A percentile compares a stretch with the other conserved stretches of the same genome.
Conservation (phyloP, 2,888 invertebrate species). For the Andrena bicolor region DNA sequence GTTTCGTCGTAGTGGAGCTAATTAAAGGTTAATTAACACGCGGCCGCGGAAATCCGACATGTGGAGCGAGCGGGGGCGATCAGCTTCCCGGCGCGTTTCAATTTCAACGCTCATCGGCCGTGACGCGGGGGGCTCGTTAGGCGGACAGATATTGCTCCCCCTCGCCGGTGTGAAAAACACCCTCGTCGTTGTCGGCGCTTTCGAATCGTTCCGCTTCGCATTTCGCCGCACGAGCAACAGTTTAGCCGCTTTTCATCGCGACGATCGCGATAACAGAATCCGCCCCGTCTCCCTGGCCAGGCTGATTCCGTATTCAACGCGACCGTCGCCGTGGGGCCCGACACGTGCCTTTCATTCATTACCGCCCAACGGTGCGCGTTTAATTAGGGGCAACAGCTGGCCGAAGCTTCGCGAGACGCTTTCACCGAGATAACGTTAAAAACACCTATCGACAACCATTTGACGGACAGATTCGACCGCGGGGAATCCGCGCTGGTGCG, state of each 20-base stretch:
- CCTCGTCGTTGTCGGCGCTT: neutral
- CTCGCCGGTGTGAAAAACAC: neutral
- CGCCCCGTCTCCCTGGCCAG: neutral
- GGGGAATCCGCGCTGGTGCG: neutral
- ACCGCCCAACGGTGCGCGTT: constrained; percentile 44
- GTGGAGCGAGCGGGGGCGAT: neutral
- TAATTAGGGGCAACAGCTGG: constrained; percentile 53
- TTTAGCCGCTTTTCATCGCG: constrained; percentile 43
- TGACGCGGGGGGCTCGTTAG: neutral
- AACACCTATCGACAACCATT: neutral
- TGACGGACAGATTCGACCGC: neutral
- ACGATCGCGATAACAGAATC: constrained; percentile 42
- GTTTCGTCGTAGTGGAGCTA: neutral
- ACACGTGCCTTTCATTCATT: constrained; percentile 53
- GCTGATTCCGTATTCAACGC: constrained; percentile 52
- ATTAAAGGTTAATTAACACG: constrained; percentile 52
- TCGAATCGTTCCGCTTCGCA: neutral
- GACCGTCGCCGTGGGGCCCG: neutral
- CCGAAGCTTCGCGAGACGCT: neutral
- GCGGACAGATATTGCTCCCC: neutral
- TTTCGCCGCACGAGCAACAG: constrained; percentile 36
- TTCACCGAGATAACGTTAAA: neutral
- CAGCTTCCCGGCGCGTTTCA: neutral
- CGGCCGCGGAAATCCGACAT: neutral
- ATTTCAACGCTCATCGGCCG: constrained; percentile 5